Percentiles rank a stretch among this genome's conserved stretches.
These are phyloP conservation scores for Caenorhabditis uteleia DNA, from an alignment of 2,888 invertebrate genomes.

Conservation along the genomic window DNA sequence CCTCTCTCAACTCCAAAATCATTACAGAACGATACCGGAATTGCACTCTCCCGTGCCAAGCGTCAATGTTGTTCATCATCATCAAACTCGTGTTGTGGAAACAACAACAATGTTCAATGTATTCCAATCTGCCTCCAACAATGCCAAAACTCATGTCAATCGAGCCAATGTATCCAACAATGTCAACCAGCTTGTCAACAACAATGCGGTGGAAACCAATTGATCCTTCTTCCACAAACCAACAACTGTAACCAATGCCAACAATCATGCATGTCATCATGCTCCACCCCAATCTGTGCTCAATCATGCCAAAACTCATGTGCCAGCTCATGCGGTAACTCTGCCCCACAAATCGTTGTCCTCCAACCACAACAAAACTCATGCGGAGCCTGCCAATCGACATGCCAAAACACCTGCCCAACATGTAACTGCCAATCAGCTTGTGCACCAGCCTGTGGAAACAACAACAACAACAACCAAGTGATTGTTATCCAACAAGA, in stretches of 20 bases:
- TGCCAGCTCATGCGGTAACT: slow-evolving; percentile 40
- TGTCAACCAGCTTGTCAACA: slow-evolving; percentile 55
- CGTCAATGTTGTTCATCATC: slow-evolving; percentile 53
- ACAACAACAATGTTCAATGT: slow-evolving; percentile 38
- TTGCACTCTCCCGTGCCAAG: slow-evolving; percentile 52
- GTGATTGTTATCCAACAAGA: slow-evolving; percentile 41
- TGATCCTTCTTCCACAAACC: slow-evolving; percentile 38
- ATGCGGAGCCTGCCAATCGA: slow-evolving; percentile 45
- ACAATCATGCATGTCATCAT: slow-evolving; percentile 40
- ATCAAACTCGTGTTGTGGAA: slow-evolving; percentile 50
- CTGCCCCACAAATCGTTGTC: slow-evolving; percentile 41
- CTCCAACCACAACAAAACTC: slow-evolving; percentile 44
- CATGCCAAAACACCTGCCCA: slow-evolving; percentile 49
- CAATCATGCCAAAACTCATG: slow-evolving; percentile 45
- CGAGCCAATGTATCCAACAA: slow-evolving; percentile 38
- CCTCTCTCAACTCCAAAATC: too few species aligned
- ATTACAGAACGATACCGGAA: slow-evolving; percentile 39
- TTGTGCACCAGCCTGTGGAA: slow-evolving; percentile 48
- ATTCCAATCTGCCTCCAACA: slow-evolving; percentile 55
- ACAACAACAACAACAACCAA: slow-evolving; percentile 35
- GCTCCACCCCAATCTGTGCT: slow-evolving; percentile 47
- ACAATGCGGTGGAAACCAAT: slow-evolving; percentile 42
- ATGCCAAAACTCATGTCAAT: slow-evolving; percentile 49
- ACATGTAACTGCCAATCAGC: slow-evolving; percentile 50
- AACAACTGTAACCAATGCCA: slow-evolving; percentile 56